phyloP scores from a whole-genome alignment of 2,113 vertebrate species.

The Tetrax tetrax region DNA sequence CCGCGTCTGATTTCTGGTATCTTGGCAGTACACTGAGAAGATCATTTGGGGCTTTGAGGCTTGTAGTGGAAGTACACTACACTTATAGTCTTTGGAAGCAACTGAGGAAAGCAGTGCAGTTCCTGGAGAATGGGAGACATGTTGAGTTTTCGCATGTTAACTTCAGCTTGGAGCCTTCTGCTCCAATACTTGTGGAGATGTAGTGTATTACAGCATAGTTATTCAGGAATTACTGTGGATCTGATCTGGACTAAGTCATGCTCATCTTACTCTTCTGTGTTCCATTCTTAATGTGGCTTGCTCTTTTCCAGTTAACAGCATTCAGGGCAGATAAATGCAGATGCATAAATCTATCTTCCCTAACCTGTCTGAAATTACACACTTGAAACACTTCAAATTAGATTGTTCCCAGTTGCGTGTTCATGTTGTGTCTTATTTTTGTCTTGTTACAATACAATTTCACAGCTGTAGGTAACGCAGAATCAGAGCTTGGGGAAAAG shows the following conservation, averaged over 20 bases:
- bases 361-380: not conserved
- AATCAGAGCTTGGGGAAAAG: not conserved
- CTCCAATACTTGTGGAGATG: not conserved
- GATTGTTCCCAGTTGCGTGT: not conserved
- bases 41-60: not conserved
- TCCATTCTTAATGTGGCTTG: not conserved
- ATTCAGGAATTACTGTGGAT: not conserved
- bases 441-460: not conserved
- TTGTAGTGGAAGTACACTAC: not conserved
- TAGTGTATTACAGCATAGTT: not conserved
- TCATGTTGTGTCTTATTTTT: not conserved
- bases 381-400: not conserved
- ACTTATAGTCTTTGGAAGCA: not conserved
- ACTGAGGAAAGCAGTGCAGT: not conserved
- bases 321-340: not conserved
- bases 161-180: not conserved
- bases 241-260: not conserved
- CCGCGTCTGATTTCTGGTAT: not conserved
- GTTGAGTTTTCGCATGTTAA: not conserved
- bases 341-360: not conserved
- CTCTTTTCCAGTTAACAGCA: not conserved
- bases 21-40: not conserved
- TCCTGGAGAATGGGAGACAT: not conserved
- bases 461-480: not conserved
- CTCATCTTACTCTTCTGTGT: not conserved